Evolutionary conservation across 2,888 invertebrate genomes (phyloP).

Genomic region (Oscheius sp.): DNA sequence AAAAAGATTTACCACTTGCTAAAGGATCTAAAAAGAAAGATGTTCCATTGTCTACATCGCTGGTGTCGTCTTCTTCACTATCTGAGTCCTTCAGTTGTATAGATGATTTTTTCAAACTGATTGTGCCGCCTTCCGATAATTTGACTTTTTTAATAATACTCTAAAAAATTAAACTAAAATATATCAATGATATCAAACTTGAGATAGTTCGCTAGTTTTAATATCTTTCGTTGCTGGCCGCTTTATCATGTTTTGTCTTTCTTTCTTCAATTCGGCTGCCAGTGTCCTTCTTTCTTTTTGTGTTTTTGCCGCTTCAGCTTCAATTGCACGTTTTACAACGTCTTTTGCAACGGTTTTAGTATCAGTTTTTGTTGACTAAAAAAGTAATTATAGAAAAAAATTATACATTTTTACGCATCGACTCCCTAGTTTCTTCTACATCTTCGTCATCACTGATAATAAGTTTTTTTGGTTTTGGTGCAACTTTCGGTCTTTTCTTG

Average conservation of each 20-base stretch:
- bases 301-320: no score
- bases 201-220: neutral
- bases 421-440: neutral
- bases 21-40: conserved; percentile 2
- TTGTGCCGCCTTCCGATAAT: conserved; percentile 9
- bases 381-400: neutral
- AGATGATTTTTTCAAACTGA: neutral
- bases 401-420: neutral
- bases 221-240: neutral
- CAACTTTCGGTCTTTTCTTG: neutral
- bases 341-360: neutral
- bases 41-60: neutral
- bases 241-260: neutral
- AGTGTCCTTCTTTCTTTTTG: no score
- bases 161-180: neutral
- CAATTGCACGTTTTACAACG: no score
- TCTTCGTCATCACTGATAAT: neutral
- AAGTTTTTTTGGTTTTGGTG: conserved; percentile 2
- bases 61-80: neutral
- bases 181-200: neutral
- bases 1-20: neutral
- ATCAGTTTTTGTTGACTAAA: neutral
- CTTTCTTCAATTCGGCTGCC: neutral
- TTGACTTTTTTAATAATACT: conserved; percentile 5
- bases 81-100: neutral